Evolutionary conservation across 2,113 vertebrate genomes (phyloP), one percentile per base, ranked within the genome.

Genomic region (Passer montanus): DNA sequence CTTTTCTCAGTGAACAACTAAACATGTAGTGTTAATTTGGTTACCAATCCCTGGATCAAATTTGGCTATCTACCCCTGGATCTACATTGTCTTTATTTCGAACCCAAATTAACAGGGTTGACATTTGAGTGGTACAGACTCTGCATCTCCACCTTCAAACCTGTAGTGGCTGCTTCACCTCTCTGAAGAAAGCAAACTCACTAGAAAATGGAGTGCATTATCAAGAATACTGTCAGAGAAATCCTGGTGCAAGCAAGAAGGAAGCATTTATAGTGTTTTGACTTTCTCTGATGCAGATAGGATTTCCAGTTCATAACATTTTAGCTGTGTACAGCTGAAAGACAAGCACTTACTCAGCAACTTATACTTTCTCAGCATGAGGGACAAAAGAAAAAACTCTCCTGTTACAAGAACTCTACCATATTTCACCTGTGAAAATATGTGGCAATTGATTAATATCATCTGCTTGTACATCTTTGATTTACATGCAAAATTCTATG

Each of bases 121-220:
- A 7, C 12, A 33, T 64, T 50, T n/a, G 37, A 83, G 30, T 5
- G 16, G 60, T 46, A 41, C 5, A 37, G 15, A 28, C 3, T 30
- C 16, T 84, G 19, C 15, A 19, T n/a, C 11, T 53, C n/a, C 4
- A 62, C 31, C 21, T 79, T 89, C 62, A 75, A 67, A 66, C 7
- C 4, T 2, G 4, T 59, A 52, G 1, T 18, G 44, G 35, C 12
- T 78, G 5, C 24, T 72, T 17, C 33, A 41, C 2, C 2, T 6
- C 17, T 63, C 39, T 52, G 37, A n/a, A 60, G 72, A 82, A 85
- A 52, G 30, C 3, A 67, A 76, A 52, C 28, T 66, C 27, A 33
- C 28, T 49, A 39, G 31, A 49, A 80, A 87, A 11, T 3, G 4
- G 11, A 78, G 28, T 17, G 4, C 4, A 22, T 21, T 62, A 55